A percentile compares a stretch with the other conserved stretches of the same genome.
These are phyloP conservation scores for Stomorhina lunata DNA, from an alignment of 2,888 invertebrate species.

Conservation along the genomic window DNA sequence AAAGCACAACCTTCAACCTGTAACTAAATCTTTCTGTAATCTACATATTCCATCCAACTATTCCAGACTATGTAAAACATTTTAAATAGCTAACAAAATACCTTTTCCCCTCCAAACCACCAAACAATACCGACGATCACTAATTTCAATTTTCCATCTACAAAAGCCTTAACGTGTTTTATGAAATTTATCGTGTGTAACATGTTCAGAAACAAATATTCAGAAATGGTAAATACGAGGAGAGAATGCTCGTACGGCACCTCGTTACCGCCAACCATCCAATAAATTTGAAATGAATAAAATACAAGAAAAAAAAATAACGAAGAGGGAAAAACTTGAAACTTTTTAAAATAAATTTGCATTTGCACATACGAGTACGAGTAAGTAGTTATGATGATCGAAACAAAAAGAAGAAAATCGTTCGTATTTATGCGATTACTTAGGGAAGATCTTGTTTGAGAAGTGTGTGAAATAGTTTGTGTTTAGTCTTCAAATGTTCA, in stretches of 20 bases:
- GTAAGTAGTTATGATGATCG: constrained; percentile 25
- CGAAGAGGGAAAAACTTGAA: too few relatives aligned
- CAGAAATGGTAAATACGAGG: not conserved
- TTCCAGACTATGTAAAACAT: constrained; percentile 11
- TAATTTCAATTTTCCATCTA: constrained; percentile 60
- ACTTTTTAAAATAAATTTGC: too few relatives aligned
- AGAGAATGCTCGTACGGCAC: not conserved
- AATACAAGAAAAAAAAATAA: not conserved
- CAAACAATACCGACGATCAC: constrained; percentile 12
- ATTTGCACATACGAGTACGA: too few relatives aligned
- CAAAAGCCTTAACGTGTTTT: constrained; percentile 61
- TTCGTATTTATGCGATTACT: too few relatives aligned
- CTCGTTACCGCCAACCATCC: not conserved
- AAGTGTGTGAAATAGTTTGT: constrained; percentile 33
- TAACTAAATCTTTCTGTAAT: not conserved
- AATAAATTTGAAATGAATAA: constrained; percentile 11
- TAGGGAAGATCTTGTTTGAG: not conserved
- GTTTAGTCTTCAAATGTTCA: constrained; percentile 31
- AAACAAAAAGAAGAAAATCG: not conserved
- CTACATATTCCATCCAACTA: constrained; percentile 13
- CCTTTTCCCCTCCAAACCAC: constrained; percentile 7
- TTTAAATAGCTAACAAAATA: constrained; percentile 7
- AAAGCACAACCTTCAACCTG: not conserved
- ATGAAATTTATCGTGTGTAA: constrained; percentile 64
- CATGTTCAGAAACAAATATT: constrained; percentile 45